Evolutionary conservation across 2,113 vertebrate species (phyloP), one percentile per base, ranked within the genome.

Genomic region (Cygnus buccinator): DNA sequence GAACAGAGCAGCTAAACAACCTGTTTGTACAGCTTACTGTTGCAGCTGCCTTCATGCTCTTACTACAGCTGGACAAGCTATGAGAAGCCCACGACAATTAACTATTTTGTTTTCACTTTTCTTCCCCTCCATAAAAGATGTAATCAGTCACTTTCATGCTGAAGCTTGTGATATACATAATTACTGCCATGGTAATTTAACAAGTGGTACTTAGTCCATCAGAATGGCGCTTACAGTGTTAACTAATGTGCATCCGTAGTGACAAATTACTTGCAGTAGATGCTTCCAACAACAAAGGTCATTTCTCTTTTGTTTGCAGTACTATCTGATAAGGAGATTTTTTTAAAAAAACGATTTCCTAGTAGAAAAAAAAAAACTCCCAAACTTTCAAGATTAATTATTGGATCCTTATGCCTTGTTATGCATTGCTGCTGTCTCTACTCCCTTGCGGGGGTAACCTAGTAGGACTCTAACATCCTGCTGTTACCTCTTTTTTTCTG

Each of bases 31-130:
- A 74, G 65, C 39, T 92, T 72, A 48, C 73, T 78, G 81, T 57
- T 59, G 50, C 91, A 94, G 83, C 87, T 94, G 85, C 59, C 73
- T 97, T 84, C 90, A 58, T 93, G 93, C 46, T 91, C 29, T 77
- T 41, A 37, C 29, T 87, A 95, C 66, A 94, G 65, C 87, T 96
- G 70, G 79, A 43, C 78, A 87, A 89, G 35, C 52, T 83, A 86
- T 43, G 63, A 55, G 57, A n/a, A 43, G 48, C 28, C 68, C 67
- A 84, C 0, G 0, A 81, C 26, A 82, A 89, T 90, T 85, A 92
- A 37, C 70, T 87, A 48, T 79, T 72, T 67, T 63, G 57, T 46
- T 96, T 91, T 39, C 41, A 82, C 29, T 67, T 93, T 59, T 84
- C 22, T 65, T 78, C 50, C 68, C 25, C n/a, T 79, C 76, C 90